Evolutionary conservation across 2,888 invertebrate species (phyloP), one percentile per base, ranked within the genome.

Genomic region (Gasteruption jaculator): DNA sequence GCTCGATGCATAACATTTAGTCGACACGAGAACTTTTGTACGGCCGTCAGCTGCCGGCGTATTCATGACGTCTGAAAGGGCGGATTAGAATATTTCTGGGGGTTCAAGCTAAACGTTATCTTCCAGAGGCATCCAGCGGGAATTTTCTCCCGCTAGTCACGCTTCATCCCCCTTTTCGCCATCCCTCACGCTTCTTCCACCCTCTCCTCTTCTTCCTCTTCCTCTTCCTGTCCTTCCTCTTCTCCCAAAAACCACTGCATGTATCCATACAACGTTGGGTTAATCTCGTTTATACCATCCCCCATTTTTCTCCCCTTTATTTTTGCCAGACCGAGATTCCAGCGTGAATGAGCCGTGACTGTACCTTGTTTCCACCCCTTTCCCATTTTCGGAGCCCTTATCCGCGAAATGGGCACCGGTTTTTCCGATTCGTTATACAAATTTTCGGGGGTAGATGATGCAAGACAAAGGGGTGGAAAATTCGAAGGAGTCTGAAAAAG

Each of bases 41-140:
- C 45, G 46, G 52, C 48, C 56, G 58, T 64, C 65, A 65, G 64
- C 63, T 63, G 63, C 53, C 52, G 52, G 40, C 50, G 51, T 47
- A 53, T 46, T 47, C 48, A 44, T 51, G 56, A 57, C 57, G 52
- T 60, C 43, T 59, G 55, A 54, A 60, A 61, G 58, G 54, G 42
- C 41, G 63, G 58, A 63, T 61, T 63, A 60, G 59, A 61, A 61
- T 59, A 59, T 63, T 61, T 60, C 57, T 52, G 52, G 57, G 54
- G 51, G 45, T 29, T 50, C 43, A 37, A 41, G 50, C 50, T 56
- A 59, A 63, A 60, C 54, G 60, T 63, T 63, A 63, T 63, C 61
- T 58, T 33, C 40, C 37, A 43, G 39, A 47, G 40, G 43, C 46
- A 47, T 41, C 35, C 22, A 32, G 24, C 40, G 24, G 34, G 43